Conservation (phyloP, 2,888 invertebrate genomes). For the Margaritifera margaritifera region DNA sequence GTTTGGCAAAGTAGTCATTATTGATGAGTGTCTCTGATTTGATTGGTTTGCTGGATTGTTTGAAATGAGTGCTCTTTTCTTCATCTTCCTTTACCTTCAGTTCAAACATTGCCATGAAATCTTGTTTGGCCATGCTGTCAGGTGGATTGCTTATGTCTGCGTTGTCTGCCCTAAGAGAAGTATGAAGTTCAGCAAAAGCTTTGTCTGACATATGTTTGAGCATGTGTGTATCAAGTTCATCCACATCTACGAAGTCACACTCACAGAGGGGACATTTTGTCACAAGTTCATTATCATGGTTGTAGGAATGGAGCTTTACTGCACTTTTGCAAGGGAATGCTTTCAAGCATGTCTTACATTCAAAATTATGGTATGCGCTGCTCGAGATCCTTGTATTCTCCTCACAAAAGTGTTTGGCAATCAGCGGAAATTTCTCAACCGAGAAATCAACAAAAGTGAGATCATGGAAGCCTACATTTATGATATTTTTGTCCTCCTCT, state of each 20-base stretch:
- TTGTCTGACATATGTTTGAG: constrained; percentile 60
- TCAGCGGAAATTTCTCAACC: constrained; percentile 84
- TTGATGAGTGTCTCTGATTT: constrained; percentile 45
- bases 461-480: constrained; percentile 74
- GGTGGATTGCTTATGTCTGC: constrained; percentile 36
- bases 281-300: constrained; percentile 59
- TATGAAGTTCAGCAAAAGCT: constrained; percentile 51
- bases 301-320: constrained; percentile 65
- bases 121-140: constrained; percentile 76
- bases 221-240: constrained; percentile 63
- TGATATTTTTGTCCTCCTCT: constrained; percentile 14
- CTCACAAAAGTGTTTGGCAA: constrained; percentile 84
- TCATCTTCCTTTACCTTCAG: constrained; percentile 72
- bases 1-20: constrained; percentile 56
- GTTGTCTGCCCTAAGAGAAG: constrained; percentile 28
- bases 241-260: constrained; percentile 79
- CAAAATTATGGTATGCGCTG: constrained; percentile 66
- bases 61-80: constrained; percentile 12
- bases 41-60: constrained; percentile 13
- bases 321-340: constrained; percentile 71
- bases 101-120: constrained; percentile 87
- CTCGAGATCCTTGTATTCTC: constrained; percentile 73
- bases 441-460: constrained; percentile 85
- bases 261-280: constrained; percentile 68
- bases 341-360: constrained; percentile 68